Evolutionary conservation across 1,140 invertebrate genomes (phyloP), one percentile per base, ranked within the genome.

Genomic region (Drosophila micromelanica): DNA sequence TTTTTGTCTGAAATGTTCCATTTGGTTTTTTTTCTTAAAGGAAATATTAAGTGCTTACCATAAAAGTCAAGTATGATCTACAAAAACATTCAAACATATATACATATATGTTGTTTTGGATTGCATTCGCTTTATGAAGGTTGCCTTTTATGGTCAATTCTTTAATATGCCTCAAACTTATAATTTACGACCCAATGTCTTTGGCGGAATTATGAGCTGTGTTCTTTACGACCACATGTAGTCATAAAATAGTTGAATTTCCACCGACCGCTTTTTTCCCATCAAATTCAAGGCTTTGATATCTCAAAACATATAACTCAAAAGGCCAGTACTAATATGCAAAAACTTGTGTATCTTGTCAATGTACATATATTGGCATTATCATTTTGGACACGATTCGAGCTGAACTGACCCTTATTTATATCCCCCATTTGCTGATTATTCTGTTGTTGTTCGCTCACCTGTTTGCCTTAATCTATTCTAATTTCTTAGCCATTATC

Each of bases 181-280:
- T 17, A 2, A 68, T 68, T 68, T 68, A 52, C 38, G 67, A 54
- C 40, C 11, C 13, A 15, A 37, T 61, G 59, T 15, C 65, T 27
- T 30, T 12, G n/a, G 9, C 7, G 30, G 40, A 40, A 37, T 17
- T 40, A 62, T 32, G 42, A 55, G 40, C 37, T 62, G 32, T 48
- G 13, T 9, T 2, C 40, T 70, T 62, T 62, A 69, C 48, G 48
- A 32, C 59, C 23, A 8, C 23, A 27, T 23, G 17, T 27, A 37
- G 12, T 15, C 49, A 62, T 62, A 70, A 70, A 62, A 17, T 37
- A 30, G 20, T 40, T 12, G 32, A 46, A 17, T 27, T 62, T 37
- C 20, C 67, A 12, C 30, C n/a, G n/a, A 8, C 40, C 3, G 32
- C 35, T 8, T 23, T 20, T 27, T 5, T 17, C 20, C 48, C 8